Base-by-base conservation (phyloP, 2,113 vertebrate genomes). In the Salvelinus sp. region DNA sequence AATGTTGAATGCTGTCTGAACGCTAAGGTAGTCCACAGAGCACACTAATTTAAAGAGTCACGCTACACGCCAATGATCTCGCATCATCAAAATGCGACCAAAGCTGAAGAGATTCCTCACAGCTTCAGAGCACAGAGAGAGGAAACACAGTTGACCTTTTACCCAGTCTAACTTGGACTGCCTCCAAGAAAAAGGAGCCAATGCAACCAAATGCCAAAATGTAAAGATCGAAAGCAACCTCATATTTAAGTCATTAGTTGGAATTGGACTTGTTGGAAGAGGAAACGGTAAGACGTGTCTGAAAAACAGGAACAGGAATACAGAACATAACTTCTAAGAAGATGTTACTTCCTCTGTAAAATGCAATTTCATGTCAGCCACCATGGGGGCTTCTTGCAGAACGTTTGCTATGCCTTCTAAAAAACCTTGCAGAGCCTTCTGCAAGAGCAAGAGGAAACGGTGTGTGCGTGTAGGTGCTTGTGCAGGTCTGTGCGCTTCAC, bases 81-180 rank as follows among this genome's bases (percentile, higher is more conserved):
- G 91, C 86, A 80, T 79, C 72, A 22, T 83, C 74, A 85, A 86
- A 90, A 92, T 89, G 84, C 82, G 74, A 85, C 75, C 69, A 58
- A 3, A 68, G 75, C 75, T 82, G 5, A 1, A 81, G 78, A 81
- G 78, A 81, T 87, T 82, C 76, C 80, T 57, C 83, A 81, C 73
- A 84, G 85, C 78, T 74, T 16, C 18, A 70, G 28, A 54, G 76
- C 16, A 81, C 38, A 77, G 63, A 62, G 13, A 69, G 20, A 23
- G n/a, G n/a, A 62, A 23, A 23, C 20, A 20, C 58, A 22, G 58
- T 2, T 74, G 48, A 69, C 62, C 76, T 38, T 73, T 80, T 82
- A 48, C 22, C 23, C 13, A 66, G 4, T 72, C 33, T 79, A 83
- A 83, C 65, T 54, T 2, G 70, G 83, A 70, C 54, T 65, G n/a